Evolutionary conservation across 1,140 invertebrate species (phyloP).

Genomic region (Acromyrmex charruanus): DNA sequence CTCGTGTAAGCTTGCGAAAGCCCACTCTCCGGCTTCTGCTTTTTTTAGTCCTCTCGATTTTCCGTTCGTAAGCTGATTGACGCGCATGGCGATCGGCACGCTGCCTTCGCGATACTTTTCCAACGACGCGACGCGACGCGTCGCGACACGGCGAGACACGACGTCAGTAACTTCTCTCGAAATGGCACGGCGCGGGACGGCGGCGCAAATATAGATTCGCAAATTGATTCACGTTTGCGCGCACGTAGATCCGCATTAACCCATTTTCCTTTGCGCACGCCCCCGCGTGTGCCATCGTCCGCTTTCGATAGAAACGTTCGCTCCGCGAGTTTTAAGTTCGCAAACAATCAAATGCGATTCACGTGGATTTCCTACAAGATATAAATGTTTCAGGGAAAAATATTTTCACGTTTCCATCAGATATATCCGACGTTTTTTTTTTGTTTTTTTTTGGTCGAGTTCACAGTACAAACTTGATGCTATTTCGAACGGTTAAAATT

Average conservation of each 20-base stretch:
- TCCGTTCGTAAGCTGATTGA: conserved; percentile 36
- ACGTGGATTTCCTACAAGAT: neutral
- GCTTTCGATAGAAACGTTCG: neutral
- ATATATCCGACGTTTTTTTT: neutral
- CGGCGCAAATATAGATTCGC: conserved; percentile 51
- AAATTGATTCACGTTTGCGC: conserved; percentile 45
- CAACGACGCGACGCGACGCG: neutral
- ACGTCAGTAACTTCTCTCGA: conserved; percentile 42
- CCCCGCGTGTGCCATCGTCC: neutral
- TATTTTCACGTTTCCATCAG: conserved; percentile 11
- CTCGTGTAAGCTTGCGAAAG: conserved; percentile 5
- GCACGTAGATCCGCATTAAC: conserved; percentile 43
- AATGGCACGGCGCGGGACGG: neutral
- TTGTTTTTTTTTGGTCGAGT: neutral
- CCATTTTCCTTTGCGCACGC: conserved; percentile 44
- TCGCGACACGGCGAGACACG: neutral
- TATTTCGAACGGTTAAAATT: neutral
- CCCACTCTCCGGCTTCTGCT: neutral
- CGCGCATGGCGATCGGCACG: conserved; percentile 5
- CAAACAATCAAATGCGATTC: neutral
- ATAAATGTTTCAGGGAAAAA: neutral
- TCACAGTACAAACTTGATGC: neutral
- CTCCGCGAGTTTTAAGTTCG: neutral
- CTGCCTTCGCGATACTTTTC: conserved; percentile 27
- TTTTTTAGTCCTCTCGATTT: conserved; percentile 34